Evolutionary conservation across 2,888 invertebrate species (phyloP).

Genomic region (Caenorhabditis virilis): DNA sequence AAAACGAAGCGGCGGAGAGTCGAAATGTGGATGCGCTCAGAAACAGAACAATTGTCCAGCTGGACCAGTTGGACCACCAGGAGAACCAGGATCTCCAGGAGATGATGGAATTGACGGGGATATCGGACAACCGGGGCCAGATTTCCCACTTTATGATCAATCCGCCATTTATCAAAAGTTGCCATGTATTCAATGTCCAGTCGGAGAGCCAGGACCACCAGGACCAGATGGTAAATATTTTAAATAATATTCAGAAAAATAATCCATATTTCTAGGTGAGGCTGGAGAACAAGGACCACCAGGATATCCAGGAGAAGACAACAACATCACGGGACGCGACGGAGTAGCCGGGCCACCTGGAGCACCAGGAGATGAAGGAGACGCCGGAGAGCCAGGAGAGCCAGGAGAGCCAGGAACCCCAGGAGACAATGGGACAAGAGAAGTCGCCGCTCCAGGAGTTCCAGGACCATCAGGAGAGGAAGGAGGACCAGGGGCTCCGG

Average conservation of each 20-base stretch:
- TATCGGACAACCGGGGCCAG: slow-evolving; percentile 26
- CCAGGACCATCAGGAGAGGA: slow-evolving; percentile 29
- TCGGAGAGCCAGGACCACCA: slow-evolving; percentile 29
- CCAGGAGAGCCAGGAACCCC: slow-evolving; percentile 23
- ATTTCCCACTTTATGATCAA: slow-evolving; percentile 32
- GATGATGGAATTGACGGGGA: slow-evolving; percentile 29
- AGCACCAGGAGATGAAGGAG: slow-evolving; percentile 24
- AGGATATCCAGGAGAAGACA: slow-evolving; percentile 21
- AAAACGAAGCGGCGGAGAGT: slow-evolving; percentile 18
- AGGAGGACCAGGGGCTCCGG: slow-evolving; percentile 18
- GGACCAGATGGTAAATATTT: slow-evolving; percentile 27
- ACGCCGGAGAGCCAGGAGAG: slow-evolving; percentile 26
- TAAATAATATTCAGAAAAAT: background rate
- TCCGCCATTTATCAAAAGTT: slow-evolving; percentile 20
- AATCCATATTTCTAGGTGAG: background rate
- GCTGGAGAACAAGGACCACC: slow-evolving; percentile 20
- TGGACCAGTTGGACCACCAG: slow-evolving; percentile 27
- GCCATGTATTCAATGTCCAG: slow-evolving; percentile 30
- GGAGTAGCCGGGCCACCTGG: slow-evolving; percentile 21
- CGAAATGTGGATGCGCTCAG: slow-evolving; percentile 31
- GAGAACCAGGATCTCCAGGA: slow-evolving; percentile 32
- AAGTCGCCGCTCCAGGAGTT: slow-evolving; percentile 10
- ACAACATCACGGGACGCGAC: background rate
- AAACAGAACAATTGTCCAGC: slow-evolving; percentile 28
- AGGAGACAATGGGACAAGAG: slow-evolving; percentile 18